Evolutionary conservation across 2,113 vertebrate genomes (phyloP), one percentile per base, ranked within the genome.

Genomic region (Nyctibius bracteatus): DNA sequence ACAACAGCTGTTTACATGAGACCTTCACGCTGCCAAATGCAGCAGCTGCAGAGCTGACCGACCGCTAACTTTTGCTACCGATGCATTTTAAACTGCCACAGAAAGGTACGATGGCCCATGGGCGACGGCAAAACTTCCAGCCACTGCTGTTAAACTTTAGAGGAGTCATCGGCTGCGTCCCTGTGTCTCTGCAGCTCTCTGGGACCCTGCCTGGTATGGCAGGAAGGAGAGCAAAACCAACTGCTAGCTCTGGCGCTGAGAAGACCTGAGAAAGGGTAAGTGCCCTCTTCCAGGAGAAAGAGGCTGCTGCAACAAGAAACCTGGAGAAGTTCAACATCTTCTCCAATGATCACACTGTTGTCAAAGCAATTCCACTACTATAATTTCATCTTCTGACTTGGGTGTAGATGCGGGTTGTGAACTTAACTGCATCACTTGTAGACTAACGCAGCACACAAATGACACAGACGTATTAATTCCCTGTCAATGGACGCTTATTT

Each of bases 1-100:
- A 1, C 9, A 65, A 61, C 28, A 80, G 16, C 12, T 47, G 37
- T n/a, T 77, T 39, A 66, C 59, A 24, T 2, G 12, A 80, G 88
- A 83, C 30, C 24, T 31, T 33, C 44, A 16, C 0, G 0, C 41
- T 31, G 46, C 8, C 12, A 62, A 87, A 84, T 5, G 4, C 1
- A 1, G 28, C 1, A 8, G 37, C n/a, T 84, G 68, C 33, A 62
- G 59, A 62, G 43, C 21, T 41, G 65, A 68, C 18, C 10, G 63
- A 61, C 27, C 35, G 33, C 41, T 77, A 25, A n/a, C 30, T 89
- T 83, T 31, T 57, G 39, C 33, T 33, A 43, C 33, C 1, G 0
- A 4, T 33, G 10, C 31, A 57, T 47, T 83, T 62, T 41, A 39
- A 86, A 68, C 31, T 44, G 55, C 14, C 59, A 19, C 23, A 62